Conservation (phyloP, 37 sponge, comb jelly and placozoan species). For the Oopsacas minuta region DNA sequence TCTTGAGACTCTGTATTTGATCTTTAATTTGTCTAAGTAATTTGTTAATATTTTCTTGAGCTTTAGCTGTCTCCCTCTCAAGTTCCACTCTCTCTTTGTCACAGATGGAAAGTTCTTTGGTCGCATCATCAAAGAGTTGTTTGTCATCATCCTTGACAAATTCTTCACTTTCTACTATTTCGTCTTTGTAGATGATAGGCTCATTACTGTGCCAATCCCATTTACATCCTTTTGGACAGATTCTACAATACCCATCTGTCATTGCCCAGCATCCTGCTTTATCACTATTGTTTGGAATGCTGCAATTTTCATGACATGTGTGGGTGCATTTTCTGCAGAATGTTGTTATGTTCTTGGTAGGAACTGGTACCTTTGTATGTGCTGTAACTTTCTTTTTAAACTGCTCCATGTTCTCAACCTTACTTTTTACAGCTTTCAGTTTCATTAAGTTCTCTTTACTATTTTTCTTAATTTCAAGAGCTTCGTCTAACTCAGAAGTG, state of each 20-base stretch:
- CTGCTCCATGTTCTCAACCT: neutral
- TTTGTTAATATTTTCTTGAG: neutral
- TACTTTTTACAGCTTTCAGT: neutral
- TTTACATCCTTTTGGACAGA: neutral
- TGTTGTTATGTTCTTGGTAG: slow-evolving; percentile 6
- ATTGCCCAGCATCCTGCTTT: slow-evolving; percentile 14
- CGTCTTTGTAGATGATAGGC: neutral
- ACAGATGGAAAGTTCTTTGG: neutral
- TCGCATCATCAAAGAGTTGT: neutral
- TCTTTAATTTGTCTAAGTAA: neutral
- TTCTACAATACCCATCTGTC: neutral
- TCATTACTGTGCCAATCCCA: slow-evolving; percentile 3
- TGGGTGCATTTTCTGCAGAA: neutral
- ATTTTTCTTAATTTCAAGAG: neutral
- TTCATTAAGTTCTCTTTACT: neutral
- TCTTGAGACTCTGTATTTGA: neutral
- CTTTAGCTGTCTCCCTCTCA: neutral
- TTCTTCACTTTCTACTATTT: neutral
- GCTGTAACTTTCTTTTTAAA: neutral
- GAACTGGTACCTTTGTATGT: neutral
- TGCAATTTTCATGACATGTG: neutral
- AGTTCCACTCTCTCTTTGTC: neutral
- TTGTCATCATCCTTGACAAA: neutral
- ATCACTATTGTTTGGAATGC: neutral
- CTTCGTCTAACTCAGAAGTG: neutral